Evolutionary conservation across 2,888 invertebrate genomes (phyloP), one percentile per base, ranked within the genome.

Genomic region (Gymnoscelis rufifasciata): DNA sequence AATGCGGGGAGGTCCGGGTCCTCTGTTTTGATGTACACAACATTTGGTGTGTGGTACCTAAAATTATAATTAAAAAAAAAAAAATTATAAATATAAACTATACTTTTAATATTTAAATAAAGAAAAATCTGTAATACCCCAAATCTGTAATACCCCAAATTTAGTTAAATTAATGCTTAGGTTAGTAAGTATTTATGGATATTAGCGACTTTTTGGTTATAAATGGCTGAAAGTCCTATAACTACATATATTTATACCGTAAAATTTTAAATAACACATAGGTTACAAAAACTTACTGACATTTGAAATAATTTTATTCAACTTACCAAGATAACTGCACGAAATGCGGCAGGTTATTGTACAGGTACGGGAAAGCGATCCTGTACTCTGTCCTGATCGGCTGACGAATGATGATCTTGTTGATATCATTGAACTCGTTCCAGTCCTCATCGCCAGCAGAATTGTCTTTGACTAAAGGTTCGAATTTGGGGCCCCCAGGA

Each of bases 341-440:
- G 80, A 97, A 98, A 82, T 98, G 97, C 0, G 99, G 98, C 91
- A 98, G 92, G 76, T 98, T 99, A 82, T 99, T 99, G 89, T 99
- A 99, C 62, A 99, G 89, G 81, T 98, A 99, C 0, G 99, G 99
- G 83, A 99, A 99, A 0, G 99, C 99, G 71, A 99, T 99, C 60
- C 99, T 92, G 78, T 99, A 99, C 81, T 99, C 99, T 0, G 99
- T 99, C 54, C 99, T 91, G 59, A 99, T 96, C 2, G 99, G 99
- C 72, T 99, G 99, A 6, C 99, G 91, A 62, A 99, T 99, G 56
- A 99, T 99, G 66, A 99, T 99, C 88, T 99, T 99, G 81, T 99
- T 99, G 62, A 99, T 99, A 72, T 99, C 99, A 88, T 99, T 99
- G 72, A 99, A 99, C 86, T 99, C 99, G 86, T 99, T 99, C 99